Percentiles rank a stretch among this genome's conserved stretches.
These are phyloP conservation scores for Drosophila ambigua DNA, from an alignment of 1,140 invertebrate genomes.

Conservation along the genomic window DNA sequence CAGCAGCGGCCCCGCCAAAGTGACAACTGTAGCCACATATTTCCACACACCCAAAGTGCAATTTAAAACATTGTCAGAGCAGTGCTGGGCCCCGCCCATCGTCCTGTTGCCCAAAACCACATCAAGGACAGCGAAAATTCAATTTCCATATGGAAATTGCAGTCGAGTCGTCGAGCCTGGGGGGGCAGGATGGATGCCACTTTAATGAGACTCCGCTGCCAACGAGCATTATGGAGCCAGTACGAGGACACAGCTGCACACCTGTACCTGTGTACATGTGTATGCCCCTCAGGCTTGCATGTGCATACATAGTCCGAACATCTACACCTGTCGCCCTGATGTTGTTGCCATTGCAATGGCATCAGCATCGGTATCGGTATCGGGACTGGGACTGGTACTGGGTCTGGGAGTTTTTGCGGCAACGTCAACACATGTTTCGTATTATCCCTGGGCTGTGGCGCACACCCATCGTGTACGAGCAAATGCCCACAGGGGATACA, in stretches of 20 bases:
- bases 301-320: slow-evolving; percentile 31
- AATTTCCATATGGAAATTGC: slow-evolving; percentile 78
- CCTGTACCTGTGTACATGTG: not conserved
- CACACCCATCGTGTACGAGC: not conserved
- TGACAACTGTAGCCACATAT: slow-evolving; percentile 29
- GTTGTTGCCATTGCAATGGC: not conserved
- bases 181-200: slow-evolving; percentile 4
- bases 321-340: slow-evolving; percentile 39
- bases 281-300: slow-evolving; percentile 8
- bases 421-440: slow-evolving; percentile 71
- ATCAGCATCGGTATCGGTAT: no score
- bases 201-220: slow-evolving; percentile 59
- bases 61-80: slow-evolving; percentile 45
- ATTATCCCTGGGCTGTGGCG: slow-evolving; percentile 44
- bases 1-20: slow-evolving; percentile 8
- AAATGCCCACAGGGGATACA: slow-evolving; percentile 17
- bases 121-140: slow-evolving; percentile 68
- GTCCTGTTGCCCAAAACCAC: slow-evolving; percentile 48
- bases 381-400: not conserved
- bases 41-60: slow-evolving; percentile 22
- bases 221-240: slow-evolving; percentile 32
- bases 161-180: slow-evolving; percentile 5
- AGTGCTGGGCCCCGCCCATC: slow-evolving; percentile 5
- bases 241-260: not conserved
- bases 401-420: slow-evolving; percentile 54